These are phyloP conservation scores for Tetramorium bicarinatum DNA, from an alignment of 2,888 invertebrate species.

Conservation along the genomic window DNA sequence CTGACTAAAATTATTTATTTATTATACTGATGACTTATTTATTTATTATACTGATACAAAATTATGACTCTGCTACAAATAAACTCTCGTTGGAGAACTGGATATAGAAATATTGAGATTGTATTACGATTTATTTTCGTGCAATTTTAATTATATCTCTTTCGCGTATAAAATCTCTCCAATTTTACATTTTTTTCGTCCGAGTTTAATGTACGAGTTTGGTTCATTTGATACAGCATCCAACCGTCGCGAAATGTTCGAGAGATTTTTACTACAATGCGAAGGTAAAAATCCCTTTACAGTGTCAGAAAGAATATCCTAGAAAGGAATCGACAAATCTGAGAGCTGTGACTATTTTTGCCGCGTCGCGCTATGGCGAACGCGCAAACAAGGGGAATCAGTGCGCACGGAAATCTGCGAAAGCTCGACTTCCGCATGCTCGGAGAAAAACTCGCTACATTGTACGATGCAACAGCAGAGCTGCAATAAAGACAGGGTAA, in stretches of 20 bases:
- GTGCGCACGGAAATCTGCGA: slow-evolving; percentile 57
- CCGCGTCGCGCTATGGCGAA: neutral
- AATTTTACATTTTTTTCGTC: neutral
- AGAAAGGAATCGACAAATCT: slow-evolving; percentile 23
- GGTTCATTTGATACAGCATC: neutral
- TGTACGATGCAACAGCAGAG: slow-evolving; percentile 26
- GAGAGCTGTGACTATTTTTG: neutral
- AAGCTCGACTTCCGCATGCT: slow-evolving; percentile 38
- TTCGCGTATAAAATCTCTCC: neutral
- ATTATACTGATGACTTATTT: too few species aligned
- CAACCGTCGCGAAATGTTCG: neutral
- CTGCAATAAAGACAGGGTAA: slow-evolving; percentile 22
- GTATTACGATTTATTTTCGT: neutral
- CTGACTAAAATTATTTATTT: too few species aligned
- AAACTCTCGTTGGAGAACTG: neutral
- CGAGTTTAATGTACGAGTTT: neutral
- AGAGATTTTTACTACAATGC: neutral
- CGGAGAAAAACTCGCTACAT: slow-evolving; percentile 39
- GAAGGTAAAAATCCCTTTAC: slow-evolving; percentile 30
- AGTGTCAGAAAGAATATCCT: neutral
- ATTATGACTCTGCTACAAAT: neutral
- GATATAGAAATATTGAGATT: neutral
- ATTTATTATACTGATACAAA: neutral
- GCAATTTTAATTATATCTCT: neutral
- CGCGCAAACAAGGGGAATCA: slow-evolving; percentile 50